A percentile compares a stretch with the other conserved stretches of the same genome.
Evolutionary conservation across 2,888 invertebrate genomes (phyloP).

Genomic region (Tetramorium bicarinatum): DNA sequence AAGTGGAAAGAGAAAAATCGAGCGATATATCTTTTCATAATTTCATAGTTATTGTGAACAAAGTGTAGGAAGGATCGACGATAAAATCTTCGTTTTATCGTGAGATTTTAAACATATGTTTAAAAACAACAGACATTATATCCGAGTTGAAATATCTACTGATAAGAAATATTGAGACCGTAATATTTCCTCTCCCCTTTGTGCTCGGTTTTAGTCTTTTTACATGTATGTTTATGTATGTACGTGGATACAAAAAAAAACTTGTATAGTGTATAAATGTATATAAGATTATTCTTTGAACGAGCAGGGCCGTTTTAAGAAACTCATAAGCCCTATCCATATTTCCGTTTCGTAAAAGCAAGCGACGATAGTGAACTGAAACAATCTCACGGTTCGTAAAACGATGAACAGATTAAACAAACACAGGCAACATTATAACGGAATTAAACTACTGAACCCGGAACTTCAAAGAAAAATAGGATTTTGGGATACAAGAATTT

Average conservation of each 20-base stretch:
- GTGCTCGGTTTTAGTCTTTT: constrained; percentile 23
- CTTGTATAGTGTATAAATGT: constrained; percentile 61
- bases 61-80: background rate
- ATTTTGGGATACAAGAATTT: constrained; percentile 3
- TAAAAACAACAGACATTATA: background rate
- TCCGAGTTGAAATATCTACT: background rate
- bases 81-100: constrained; percentile 9
- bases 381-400: constrained; percentile 75
- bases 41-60: background rate
- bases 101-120: background rate
- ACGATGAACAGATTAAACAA: constrained; percentile 17
- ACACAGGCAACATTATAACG: background rate
- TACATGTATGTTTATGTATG: background rate
- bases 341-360: constrained; percentile 64
- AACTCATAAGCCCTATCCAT: background rate
- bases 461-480: background rate
- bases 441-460: background rate
- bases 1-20: background rate
- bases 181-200: constrained; percentile 3
- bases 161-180: constrained; percentile 1
- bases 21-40: background rate
- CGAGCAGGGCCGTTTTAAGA: constrained; percentile 49
- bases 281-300: constrained; percentile 71
- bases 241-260: constrained; percentile 12
- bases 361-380: constrained; percentile 77